Evolutionary conservation across 2,113 vertebrate species (phyloP).

Genomic region (Phylloscopus trochiloides): DNA sequence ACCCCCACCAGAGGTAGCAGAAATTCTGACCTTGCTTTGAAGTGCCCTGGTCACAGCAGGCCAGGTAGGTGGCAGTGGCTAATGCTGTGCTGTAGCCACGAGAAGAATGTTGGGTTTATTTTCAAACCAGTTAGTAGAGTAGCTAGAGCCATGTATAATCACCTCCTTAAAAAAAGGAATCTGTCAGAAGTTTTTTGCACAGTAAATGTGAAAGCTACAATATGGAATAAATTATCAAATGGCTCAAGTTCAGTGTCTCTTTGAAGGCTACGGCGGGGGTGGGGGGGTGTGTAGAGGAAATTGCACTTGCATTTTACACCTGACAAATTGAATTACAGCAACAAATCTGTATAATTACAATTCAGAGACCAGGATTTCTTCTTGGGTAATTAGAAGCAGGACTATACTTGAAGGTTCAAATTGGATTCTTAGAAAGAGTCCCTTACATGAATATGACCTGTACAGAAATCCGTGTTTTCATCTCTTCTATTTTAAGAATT

Average conservation of each 20-base stretch:
- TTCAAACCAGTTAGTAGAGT: neutral
- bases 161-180: neutral
- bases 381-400: conserved; percentile 16
- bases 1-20: neutral
- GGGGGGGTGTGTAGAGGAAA: neutral
- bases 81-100: neutral
- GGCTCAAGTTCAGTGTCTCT: conserved; percentile 29
- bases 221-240: conserved; percentile 35
- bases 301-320: conserved; percentile 45
- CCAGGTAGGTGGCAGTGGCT: neutral
- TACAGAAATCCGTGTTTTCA: neutral
- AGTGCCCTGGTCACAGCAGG: neutral
- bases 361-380: conserved; percentile 16
- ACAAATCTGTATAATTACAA: conserved; percentile 31
- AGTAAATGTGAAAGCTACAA: conserved; percentile 24
- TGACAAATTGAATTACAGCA: conserved; percentile 51
- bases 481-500: conserved; percentile 49
- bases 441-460: neutral
- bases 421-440: conserved; percentile 20
- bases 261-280: neutral
- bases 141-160: neutral
- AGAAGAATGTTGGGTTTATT: neutral
- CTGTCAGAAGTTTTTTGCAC: neutral
- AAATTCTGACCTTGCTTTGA: neutral
- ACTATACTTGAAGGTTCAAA: neutral